Evolutionary conservation across 1,140 invertebrate genomes (phyloP), one percentile per base, ranked within the genome.

Genomic region (Oreohelix idahoensis): DNA sequence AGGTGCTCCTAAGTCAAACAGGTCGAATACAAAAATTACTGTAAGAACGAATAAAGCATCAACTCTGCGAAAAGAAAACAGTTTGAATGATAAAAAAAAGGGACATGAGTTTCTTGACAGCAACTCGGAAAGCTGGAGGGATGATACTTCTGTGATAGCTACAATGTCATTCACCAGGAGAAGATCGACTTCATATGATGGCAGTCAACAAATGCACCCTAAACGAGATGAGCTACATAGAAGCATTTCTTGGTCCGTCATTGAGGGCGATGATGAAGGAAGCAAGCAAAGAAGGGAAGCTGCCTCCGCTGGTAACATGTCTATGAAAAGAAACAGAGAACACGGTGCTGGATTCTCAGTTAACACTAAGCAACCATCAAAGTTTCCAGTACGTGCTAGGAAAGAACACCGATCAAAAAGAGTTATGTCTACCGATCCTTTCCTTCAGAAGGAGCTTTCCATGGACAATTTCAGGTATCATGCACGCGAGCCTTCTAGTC

Each of bases 31-130:
- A 32, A 77, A 53, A 77, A 32, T 77, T 32, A 77, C 75, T 8
- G 23, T 77, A n/a, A 49, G 75, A 58, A 58, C 75, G 1, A 77
- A 77, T 29, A 77, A 77, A 53, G 75, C 75, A 35, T 49, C 75
- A 13, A 45, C 51, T 77, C 49, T 77, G 4, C 1, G 75, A 58
- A 77, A 77, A 77, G 75, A 77, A 53, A 77, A 77, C 75, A 77
- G 42, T 45, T 10, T 53, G 17, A 53, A 53, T 13, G 75, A 36
- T 53, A 77, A 42, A 32, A 66, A 35, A n/a, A 66, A 32, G 20
- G 11, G 23, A 10, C 29, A 66, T 2, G 63, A 32, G n/a, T 32
- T 32, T 8, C 8, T 32, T 32, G 63, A 35, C 0, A 8, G 20
- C 8, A 1, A 66, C 0, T 5, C 2, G 5, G 63, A 58, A 23